These are phyloP conservation scores for Frankliniella intonsa DNA, from an alignment of 2,888 invertebrate species.

Conservation along the genomic window DNA sequence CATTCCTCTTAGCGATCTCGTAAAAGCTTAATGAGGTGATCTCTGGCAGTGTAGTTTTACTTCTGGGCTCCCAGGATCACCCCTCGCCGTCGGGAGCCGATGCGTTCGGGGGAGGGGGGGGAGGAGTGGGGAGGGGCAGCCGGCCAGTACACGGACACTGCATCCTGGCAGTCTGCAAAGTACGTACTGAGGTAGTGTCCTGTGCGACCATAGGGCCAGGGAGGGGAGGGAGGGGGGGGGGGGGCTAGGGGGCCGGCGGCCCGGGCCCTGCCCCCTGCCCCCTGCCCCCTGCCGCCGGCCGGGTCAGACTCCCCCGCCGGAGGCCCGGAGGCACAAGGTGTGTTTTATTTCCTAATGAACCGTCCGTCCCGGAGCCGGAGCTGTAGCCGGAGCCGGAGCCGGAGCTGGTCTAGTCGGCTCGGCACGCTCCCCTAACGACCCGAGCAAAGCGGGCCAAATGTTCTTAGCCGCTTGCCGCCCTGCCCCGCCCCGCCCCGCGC, in stretches of 20 bases:
- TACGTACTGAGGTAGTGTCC: too few species aligned
- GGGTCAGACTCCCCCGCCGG: neutral
- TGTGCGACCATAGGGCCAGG: neutral
- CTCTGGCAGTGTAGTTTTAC: slow-evolving; percentile 22
- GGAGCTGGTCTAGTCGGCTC: neutral
- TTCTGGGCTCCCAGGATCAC: neutral
- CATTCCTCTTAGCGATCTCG: neutral
- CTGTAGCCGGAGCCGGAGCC: too few species aligned
- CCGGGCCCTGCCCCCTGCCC: neutral
- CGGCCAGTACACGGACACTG: neutral
- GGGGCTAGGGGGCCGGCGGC: neutral
- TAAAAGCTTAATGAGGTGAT: slow-evolving; percentile 27
- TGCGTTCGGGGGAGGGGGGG: neutral
- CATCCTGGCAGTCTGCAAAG: neutral
- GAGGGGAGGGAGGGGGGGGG: neutral
- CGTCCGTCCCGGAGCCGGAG: neutral
- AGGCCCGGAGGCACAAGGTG: neutral
- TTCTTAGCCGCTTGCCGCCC: neutral
- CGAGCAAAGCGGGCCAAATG: neutral
- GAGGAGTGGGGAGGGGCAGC: neutral
- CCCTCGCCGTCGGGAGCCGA: neutral
- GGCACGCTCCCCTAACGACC: neutral
- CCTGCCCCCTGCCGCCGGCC: neutral
- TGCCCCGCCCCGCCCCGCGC: neutral
- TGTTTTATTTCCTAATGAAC: neutral